These are phyloP conservation scores for Agonopterix arenella DNA, from an alignment of 2,888 invertebrate genomes.

Conservation along the genomic window DNA sequence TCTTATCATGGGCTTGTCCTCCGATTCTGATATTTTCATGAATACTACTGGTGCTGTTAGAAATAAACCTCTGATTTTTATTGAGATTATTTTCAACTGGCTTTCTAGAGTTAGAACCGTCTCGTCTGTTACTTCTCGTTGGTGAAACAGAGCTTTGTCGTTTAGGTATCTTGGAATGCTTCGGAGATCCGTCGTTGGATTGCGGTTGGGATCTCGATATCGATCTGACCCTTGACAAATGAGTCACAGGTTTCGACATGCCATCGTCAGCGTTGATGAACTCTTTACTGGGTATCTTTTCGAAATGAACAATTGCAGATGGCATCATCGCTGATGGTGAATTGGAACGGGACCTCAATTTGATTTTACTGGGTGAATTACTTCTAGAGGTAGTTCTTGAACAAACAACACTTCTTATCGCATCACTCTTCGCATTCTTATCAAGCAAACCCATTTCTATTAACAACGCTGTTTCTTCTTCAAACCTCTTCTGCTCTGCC, in stretches of 20 bases:
- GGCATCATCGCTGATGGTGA: slow-evolving; percentile 39
- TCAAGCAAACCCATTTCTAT: slow-evolving; percentile 68
- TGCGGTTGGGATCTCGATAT: slow-evolving; percentile 64
- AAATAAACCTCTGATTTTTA: slow-evolving; percentile 57
- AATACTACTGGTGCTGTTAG: slow-evolving; percentile 69
- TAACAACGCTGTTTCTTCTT: slow-evolving; percentile 65
- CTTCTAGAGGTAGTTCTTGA: slow-evolving; percentile 52
- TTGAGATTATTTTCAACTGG: slow-evolving; percentile 42
- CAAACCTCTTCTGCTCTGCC: slow-evolving; percentile 53
- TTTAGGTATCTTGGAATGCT: slow-evolving; percentile 68
- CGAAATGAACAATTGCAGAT: slow-evolving; percentile 42
- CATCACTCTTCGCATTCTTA: slow-evolving; percentile 37
- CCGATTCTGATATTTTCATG: slow-evolving; percentile 63
- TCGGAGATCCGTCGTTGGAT: slow-evolving; percentile 66
- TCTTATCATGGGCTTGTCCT: slow-evolving; percentile 49
- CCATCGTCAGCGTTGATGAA: slow-evolving; percentile 43
- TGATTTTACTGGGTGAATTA: slow-evolving; percentile 58
- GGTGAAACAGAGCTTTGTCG: slow-evolving; percentile 67
- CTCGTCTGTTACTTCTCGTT: slow-evolving; percentile 33
- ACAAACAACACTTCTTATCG: slow-evolving; percentile 33
- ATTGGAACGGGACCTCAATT: slow-evolving; percentile 58
- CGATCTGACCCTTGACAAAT: slow-evolving; percentile 50
- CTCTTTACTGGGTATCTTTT: slow-evolving; percentile 42
- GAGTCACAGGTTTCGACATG: slow-evolving; percentile 41
- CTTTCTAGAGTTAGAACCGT: slow-evolving; percentile 31